Evolutionary conservation across 1,140 invertebrate genomes (phyloP), one percentile per base, ranked within the genome.

Genomic region (Schmidtea mediterranea): DNA sequence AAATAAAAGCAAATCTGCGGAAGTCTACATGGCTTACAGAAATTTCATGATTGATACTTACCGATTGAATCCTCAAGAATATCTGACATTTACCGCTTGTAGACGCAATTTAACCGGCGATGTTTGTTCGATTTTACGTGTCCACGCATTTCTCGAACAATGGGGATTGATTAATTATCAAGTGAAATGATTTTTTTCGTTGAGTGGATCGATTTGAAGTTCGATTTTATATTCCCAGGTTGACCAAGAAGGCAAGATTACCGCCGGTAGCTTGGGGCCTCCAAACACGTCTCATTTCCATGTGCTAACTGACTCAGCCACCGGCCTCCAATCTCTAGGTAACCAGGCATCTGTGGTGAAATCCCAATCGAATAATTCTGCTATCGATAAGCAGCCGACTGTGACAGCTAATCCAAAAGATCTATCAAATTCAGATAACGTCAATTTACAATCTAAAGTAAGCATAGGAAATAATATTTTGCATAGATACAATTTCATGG

Each of bases 1-100:
- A 65, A 98, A 98, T 60, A 90, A 92, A 65, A 95, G 87, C 0
- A 97, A 97, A 68, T 92, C 89, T 1, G 86, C 90, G 0, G 90
- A 98, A 65, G 67, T 73, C 60, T 72, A 92, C 69, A 72, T 97
- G 55, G 86, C 87, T 0, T 97, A 97, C 63, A 73, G 90, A 52
- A 98, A 98, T 69, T 98, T 98, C 65, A 98, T 98, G 87, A 79
- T 98, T 56, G 92, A 98, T 66, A 97, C 90, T 1, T 98, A 98
- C 66, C 74, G 92, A 36, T 68, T 98, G 45, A 98, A 98, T 72
- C 92, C 92, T 10, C 16, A 22, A 16, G 92, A 98, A 68, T 98
- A 98, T 59, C 75, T 99, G 50, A 97, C 92, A 2, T 86, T 82
- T 52, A 99, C 92, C 5, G 90, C 92, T 1, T 92, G 86, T 62